Conservation (phyloP, 2,113 vertebrate genomes). For the Catharus bicknelli region DNA sequence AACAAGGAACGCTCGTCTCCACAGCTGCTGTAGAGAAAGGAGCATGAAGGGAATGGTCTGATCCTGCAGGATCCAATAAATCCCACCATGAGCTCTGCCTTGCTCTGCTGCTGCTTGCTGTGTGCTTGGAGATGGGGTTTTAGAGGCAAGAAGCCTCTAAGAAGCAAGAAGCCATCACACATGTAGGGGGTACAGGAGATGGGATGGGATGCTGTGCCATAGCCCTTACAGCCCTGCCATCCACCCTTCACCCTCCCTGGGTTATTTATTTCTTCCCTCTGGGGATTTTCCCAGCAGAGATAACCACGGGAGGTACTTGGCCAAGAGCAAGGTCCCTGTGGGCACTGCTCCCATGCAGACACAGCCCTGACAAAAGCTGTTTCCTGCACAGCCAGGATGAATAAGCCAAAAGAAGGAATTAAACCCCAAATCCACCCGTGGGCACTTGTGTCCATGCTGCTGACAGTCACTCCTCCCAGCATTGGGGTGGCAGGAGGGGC, state of each 20-base stretch:
- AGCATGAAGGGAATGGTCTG: neutral
- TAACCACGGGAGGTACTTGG: rapidly evolving
- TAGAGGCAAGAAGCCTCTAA: neutral
- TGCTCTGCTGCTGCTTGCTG: neutral
- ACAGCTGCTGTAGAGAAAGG: neutral
- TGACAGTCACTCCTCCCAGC: rapidly evolving
- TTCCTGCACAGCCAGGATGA: neutral
- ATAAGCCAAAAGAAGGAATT: neutral
- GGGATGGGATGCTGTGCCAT: neutral
- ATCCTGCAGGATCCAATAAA: neutral
- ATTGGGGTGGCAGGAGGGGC: neutral
- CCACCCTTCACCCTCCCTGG: rapidly evolving
- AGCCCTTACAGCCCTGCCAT: neutral
- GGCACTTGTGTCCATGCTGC: neutral
- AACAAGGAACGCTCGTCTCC: neutral
- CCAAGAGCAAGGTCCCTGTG: neutral
- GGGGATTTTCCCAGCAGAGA: neutral
- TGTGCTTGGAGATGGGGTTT: neutral
- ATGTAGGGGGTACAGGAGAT: neutral
- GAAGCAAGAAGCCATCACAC: neutral
- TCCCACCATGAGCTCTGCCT: neutral
- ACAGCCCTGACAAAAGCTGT: neutral
- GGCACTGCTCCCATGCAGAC: neutral
- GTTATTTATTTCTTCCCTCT: neutral
- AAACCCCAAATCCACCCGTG: rapidly evolving